These are phyloP conservation scores for Notolepis coatsorum DNA, from an alignment of 2,797 vertebrate species.

Conservation along the genomic window DNA sequence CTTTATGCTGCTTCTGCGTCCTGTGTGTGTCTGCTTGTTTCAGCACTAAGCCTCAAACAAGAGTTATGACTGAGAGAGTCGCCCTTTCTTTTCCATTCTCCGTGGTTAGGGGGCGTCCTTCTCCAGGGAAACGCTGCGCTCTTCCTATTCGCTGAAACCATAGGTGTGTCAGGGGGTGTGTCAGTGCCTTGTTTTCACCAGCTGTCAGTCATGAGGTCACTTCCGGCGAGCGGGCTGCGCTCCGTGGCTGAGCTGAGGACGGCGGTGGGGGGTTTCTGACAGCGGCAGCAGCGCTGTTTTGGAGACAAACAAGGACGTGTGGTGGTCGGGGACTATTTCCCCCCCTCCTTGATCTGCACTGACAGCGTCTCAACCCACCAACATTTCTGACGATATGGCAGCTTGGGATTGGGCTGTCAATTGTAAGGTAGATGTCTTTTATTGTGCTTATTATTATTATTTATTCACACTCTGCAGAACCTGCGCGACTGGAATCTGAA, in stretches of 20 bases:
- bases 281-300: slow-evolving; percentile 71
- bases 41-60: too few species aligned
- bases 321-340: slow-evolving; percentile 38
- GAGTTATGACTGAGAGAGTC: too few species aligned
- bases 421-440: slow-evolving; percentile 60
- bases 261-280: slow-evolving; percentile 77
- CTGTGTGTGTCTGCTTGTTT: too few species aligned
- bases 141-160: slow-evolving; percentile 74
- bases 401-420: slow-evolving; percentile 47
- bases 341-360: slow-evolving; percentile 10
- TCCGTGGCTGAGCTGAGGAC: slow-evolving; percentile 53
- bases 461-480: too few species aligned
- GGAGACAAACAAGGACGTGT: slow-evolving; percentile 70
- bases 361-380: slow-evolving; percentile 23
- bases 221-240: slow-evolving; percentile 66
- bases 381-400: slow-evolving; percentile 64
- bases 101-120: slow-evolving; percentile 70
- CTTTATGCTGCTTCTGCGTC: too few species aligned
- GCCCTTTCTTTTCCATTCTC: too few species aligned
- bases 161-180: slow-evolving; percentile 81
- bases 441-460: not conserved
- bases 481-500: too few species aligned
- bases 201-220: slow-evolving; percentile 45
- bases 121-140: slow-evolving; percentile 22
- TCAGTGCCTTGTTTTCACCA: slow-evolving; percentile 1